Evolutionary conservation across 2,888 invertebrate species (phyloP), one percentile per base, ranked within the genome.

Genomic region (Seladonia tumulorum): DNA sequence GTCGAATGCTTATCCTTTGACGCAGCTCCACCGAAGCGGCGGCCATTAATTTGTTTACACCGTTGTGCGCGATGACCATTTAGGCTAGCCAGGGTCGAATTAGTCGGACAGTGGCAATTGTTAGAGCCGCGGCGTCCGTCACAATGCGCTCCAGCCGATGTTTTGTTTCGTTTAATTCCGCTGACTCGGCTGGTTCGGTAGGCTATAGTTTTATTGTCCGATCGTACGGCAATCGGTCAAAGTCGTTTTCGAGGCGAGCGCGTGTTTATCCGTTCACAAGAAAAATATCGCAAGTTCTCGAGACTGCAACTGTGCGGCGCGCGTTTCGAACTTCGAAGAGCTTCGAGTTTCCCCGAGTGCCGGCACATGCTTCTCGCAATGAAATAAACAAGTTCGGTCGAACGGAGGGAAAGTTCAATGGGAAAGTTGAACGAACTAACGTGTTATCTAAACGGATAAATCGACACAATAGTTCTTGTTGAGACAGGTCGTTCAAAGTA

Each of bases 401-500:
- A 60, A 70, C 22, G 53, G 70, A 71, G 60, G 70, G n/a, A 82
- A 71, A 74, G 68, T 66, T 73, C 83, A 73, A 71, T 74, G 68
- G 77, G 74, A 74, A 77, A 82, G 77, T 70, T 47, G 49, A 29
- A 47, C 53, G 66, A 77, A 81, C 63, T 86, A 89, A 86, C 75
- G 81, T 39, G 60, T 71, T 79, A 74, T 75, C 77, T 72, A 77
- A 89, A 89, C 83, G 81, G 83, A 86, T 79, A 83, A 89, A 83
- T 86, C 81, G 86, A 39, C 53, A 42, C 70, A 35, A 39, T 53
- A 77, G 53, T 53, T 53, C 22, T 53, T 22, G 5, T 22, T 2
- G 53, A 22, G 53, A 53, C 22, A 53, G 53, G 22, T 2, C 53
- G 8, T 53, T 53, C 53, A 3, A 53, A 53, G 22, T 53, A 53